These are phyloP conservation scores for Ylistrum balloti DNA, from an alignment of 1,140 invertebrate genomes.

Conservation along the genomic window DNA sequence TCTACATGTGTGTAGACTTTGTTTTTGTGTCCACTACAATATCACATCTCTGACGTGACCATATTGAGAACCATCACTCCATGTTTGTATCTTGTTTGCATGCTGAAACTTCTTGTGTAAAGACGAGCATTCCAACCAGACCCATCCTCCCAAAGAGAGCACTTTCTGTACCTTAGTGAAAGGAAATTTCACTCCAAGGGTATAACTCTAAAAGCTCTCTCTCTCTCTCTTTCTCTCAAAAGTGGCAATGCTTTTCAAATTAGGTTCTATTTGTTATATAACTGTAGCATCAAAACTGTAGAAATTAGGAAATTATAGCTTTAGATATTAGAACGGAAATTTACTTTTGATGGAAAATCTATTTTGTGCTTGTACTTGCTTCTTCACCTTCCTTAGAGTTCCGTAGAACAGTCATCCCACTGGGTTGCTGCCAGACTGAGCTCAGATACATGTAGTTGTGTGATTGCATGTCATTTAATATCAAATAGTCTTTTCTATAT, in stretches of 20 bases:
- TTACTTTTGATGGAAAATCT: neutral
- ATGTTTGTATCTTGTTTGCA: constrained; percentile 39
- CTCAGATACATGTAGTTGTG: constrained; percentile 38
- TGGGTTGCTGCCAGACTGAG: neutral
- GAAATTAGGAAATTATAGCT: constrained; percentile 21
- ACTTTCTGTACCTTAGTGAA: neutral
- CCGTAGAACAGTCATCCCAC: neutral
- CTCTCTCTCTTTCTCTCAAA: constrained; percentile 21
- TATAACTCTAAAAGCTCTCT: neutral
- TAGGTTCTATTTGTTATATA: neutral
- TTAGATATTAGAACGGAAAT: neutral
- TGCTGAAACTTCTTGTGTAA: constrained; percentile 38
- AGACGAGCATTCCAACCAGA: neutral
- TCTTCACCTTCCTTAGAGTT: neutral
- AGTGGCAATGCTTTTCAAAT: constrained; percentile 34
- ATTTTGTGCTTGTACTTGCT: constrained; percentile 25
- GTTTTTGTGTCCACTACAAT: constrained; percentile 33
- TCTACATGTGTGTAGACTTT: neutral
- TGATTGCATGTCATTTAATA: constrained; percentile 39
- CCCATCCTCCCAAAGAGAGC: constrained; percentile 5
- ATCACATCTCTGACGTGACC: constrained; percentile 16
- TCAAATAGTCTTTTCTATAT: neutral
- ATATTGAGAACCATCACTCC: constrained; percentile 23
- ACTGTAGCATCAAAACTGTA: neutral
- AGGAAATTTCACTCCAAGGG: neutral